A percentile compares a stretch with the other conserved stretches of the same genome.
These are phyloP conservation scores for Acanthaster planci DNA, from an alignment of 35 echinoderm and acorn worm species.

Conservation along the genomic window DNA sequence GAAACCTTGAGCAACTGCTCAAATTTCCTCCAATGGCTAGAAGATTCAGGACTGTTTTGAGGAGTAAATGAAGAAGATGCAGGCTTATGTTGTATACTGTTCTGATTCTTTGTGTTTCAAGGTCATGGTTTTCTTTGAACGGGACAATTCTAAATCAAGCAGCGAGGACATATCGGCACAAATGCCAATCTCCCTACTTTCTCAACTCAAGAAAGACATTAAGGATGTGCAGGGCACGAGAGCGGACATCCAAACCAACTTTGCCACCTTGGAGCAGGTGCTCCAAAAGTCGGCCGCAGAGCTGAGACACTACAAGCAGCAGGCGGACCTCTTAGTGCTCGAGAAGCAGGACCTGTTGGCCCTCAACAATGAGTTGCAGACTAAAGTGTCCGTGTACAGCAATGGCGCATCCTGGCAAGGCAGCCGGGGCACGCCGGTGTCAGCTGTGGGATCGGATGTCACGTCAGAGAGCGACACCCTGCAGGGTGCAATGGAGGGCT, in stretches of 20 bases:
- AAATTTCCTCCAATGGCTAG: too few species aligned
- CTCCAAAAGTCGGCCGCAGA: constrained; percentile 14
- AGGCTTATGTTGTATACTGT: too few species aligned
- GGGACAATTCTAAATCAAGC: not conserved
- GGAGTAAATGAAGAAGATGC: too few species aligned
- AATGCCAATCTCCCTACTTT: not conserved
- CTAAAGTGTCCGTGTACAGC: not conserved
- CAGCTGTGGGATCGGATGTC: not conserved
- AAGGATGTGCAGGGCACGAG: constrained; percentile 23
- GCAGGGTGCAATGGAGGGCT: not conserved
- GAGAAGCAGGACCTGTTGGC: constrained; percentile 29
- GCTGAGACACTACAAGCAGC: constrained; percentile 1
- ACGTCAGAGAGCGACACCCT: not conserved
- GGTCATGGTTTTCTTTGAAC: not conserved
- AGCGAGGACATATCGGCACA: not conserved
- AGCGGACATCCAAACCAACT: constrained; percentile 4
- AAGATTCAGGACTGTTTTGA: too few species aligned
- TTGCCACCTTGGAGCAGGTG: not conserved
- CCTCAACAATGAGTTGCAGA: constrained; percentile 32
- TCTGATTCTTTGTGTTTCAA: not conserved
- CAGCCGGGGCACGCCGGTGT: not conserved
- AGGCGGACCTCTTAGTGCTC: not conserved
- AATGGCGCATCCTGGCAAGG: not conserved
- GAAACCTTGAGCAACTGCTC: too few species aligned
- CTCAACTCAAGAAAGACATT: constrained; percentile 30